Evolutionary conservation across 2,888 invertebrate species (phyloP).

Genomic region (Dromius quadrimaculatus): DNA sequence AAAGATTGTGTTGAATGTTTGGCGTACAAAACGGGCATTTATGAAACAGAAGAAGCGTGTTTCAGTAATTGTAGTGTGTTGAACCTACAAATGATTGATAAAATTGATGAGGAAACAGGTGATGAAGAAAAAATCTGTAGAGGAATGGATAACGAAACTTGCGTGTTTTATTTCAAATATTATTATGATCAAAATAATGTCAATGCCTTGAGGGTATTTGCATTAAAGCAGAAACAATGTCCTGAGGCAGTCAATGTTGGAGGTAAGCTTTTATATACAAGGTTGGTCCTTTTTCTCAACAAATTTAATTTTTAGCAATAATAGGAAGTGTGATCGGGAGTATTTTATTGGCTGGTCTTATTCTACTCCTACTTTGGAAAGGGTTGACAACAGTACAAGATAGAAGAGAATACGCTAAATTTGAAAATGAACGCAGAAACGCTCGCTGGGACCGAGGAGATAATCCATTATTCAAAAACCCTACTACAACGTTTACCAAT

Average conservation of each 20-base stretch:
- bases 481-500: conserved; percentile 84
- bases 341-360: conserved; percentile 79
- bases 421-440: conserved; percentile 75
- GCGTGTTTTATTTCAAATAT: conserved; percentile 68
- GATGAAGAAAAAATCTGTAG: conserved; percentile 63
- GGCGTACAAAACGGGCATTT: conserved; percentile 65
- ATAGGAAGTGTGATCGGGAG: conserved; percentile 70
- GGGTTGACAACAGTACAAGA: conserved; percentile 79
- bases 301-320: conserved; percentile 75
- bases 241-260: conserved; percentile 66
- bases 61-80: background rate
- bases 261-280: conserved; percentile 64
- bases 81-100: conserved; percentile 60
- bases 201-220: conserved; percentile 63
- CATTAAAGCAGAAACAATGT: conserved; percentile 66
- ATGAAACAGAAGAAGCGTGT: conserved; percentile 55
- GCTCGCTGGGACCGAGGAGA: conserved; percentile 81
- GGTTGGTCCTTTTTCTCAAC: too few species aligned
- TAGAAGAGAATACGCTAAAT: conserved; percentile 79
- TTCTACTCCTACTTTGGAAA: conserved; percentile 82
- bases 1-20: conserved; percentile 55
- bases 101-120: conserved; percentile 59
- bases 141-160: conserved; percentile 63
- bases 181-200: conserved; percentile 60
- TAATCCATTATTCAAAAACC: conserved; percentile 86